A percentile compares a stretch with the other conserved stretches of the same genome.
Conservation (phyloP, 2,797 vertebrate genomes). For the Eulemur albifrons region DNA sequence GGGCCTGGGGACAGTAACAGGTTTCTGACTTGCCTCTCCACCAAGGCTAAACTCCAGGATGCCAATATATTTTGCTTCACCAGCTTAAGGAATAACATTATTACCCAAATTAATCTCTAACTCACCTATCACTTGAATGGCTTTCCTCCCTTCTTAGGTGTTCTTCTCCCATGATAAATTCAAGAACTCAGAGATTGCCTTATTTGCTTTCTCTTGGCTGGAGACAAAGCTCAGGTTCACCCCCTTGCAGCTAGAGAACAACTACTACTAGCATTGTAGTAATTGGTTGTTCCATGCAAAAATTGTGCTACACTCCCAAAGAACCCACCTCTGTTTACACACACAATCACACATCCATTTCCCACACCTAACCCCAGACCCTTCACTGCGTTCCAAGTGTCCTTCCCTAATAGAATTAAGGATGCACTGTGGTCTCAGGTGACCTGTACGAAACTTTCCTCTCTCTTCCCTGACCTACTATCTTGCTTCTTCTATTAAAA, state of each 20-base stretch:
- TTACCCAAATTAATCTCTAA: not conserved
- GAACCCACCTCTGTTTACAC: not conserved
- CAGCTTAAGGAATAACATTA: not conserved
- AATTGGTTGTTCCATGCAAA: not conserved
- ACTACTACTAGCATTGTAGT: not conserved
- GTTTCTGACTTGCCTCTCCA: not conserved
- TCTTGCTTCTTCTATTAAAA: not conserved
- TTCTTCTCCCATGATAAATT: not conserved
- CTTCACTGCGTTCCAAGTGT: not conserved
- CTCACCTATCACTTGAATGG: not conserved
- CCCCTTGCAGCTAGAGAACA: not conserved
- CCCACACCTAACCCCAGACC: not conserved
- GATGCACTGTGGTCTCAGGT: not conserved
- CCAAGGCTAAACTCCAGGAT: not conserved
- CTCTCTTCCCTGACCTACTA: not conserved
- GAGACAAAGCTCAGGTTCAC: not conserved
- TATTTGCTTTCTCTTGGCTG: not conserved
- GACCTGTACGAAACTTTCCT: not conserved
- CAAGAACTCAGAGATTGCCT: not conserved
- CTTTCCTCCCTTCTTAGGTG: not conserved
- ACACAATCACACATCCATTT: not conserved
- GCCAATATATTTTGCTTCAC: not conserved
- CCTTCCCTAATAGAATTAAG: not conserved
- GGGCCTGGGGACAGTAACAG: rapidly evolving
- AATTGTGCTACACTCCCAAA: not conserved